These are phyloP conservation scores for Gymnogyps californianus DNA, from an alignment of 2,113 vertebrate genomes.

Conservation along the genomic window DNA sequence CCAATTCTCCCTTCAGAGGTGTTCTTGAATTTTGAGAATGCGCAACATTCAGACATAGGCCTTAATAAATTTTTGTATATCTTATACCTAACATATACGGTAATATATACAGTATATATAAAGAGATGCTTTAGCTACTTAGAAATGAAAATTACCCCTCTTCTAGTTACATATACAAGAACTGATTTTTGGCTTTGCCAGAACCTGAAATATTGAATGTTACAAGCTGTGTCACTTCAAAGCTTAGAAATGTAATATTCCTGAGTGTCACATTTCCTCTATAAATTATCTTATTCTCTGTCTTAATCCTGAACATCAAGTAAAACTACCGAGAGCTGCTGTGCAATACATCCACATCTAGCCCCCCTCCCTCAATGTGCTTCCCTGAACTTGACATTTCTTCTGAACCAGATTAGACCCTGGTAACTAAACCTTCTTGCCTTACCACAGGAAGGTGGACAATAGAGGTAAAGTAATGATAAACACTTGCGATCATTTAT, in stretches of 20 bases:
- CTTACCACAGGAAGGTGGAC: not conserved
- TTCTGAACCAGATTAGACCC: not conserved
- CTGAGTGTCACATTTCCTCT: not conserved
- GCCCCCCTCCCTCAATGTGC: accelerated
- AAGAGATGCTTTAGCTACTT: not conserved
- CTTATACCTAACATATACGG: not conserved
- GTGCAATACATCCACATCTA: not conserved
- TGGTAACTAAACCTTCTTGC: not conserved
- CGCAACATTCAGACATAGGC: not conserved
- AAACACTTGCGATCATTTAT: not conserved
- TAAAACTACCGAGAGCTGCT: accelerated
- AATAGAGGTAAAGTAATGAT: not conserved
- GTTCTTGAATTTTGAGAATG: not conserved
- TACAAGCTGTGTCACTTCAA: not conserved
- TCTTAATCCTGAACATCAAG: not conserved
- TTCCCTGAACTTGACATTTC: not conserved
- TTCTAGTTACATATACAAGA: not conserved
- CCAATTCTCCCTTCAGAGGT: not conserved
- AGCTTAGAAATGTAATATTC: not conserved
- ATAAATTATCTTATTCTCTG: not conserved
- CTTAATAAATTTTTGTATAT: constrained; percentile 7
- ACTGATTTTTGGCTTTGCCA: not conserved
- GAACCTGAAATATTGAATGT: not conserved
- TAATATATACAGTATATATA: not conserved
- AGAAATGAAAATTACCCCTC: not conserved